phyloP scores from a whole-genome alignment of 2,113 vertebrate species.

The Phalacrocorax pelagicus region DNA sequence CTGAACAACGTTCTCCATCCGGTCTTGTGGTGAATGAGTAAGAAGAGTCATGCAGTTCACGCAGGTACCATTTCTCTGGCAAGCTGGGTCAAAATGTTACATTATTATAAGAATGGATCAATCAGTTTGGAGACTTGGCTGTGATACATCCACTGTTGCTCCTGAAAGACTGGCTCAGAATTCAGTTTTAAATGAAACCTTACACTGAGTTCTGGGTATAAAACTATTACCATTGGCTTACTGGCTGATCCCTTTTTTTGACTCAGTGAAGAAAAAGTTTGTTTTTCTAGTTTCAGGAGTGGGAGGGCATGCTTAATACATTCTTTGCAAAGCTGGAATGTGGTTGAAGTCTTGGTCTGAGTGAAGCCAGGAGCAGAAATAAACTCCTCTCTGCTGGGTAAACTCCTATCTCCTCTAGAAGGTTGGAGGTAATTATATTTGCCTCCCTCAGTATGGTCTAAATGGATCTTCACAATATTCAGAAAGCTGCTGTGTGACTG shows the following conservation, averaged over 20 bases:
- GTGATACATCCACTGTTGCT: neutral
- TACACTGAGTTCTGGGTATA: neutral
- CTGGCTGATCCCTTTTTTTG: neutral
- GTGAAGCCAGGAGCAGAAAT: neutral
- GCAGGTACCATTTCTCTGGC: neutral
- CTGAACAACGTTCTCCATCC: accelerated
- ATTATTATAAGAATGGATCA: neutral
- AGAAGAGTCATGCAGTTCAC: neutral
- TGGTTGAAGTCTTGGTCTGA: neutral
- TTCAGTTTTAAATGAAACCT: neutral
- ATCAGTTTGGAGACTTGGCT: neutral
- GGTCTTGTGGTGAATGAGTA: neutral
- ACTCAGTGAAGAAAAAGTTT: neutral
- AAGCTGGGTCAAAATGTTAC: neutral
- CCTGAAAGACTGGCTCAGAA: neutral
- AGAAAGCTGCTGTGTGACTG: neutral
- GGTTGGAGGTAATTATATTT: neutral
- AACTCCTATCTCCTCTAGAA: neutral
- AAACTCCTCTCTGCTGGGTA: neutral
- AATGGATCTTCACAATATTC: neutral
- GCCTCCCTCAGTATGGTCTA: neutral
- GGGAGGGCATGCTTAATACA: accelerated
- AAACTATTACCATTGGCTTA: neutral
- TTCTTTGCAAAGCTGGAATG: neutral
- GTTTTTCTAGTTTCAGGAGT: neutral